Evolutionary conservation across 2,797 vertebrate genomes (phyloP).

Genomic region (Hippopotamyrus pictus): DNA sequence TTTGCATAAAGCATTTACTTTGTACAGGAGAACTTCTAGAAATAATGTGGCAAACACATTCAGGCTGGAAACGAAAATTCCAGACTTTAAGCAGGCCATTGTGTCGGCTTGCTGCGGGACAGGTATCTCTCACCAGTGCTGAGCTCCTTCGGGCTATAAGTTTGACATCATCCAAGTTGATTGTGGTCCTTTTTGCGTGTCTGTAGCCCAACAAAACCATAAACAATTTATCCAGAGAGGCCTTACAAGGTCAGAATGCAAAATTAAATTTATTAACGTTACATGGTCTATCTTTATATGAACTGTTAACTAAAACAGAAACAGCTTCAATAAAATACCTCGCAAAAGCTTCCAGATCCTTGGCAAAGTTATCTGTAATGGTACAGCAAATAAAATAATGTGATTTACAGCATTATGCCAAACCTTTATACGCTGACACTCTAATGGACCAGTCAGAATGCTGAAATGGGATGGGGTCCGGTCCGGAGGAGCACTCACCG

Average conservation of each 20-base stretch:
- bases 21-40: neutral
- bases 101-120: neutral
- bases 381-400: neutral
- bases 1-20: neutral
- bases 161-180: conserved; percentile 86
- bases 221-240: neutral
- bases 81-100: neutral
- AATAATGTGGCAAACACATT: neutral
- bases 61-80: neutral
- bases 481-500: conserved; percentile 54
- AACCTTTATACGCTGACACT: neutral
- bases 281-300: neutral
- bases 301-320: neutral
- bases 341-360: conserved; percentile 87
- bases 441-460: neutral
- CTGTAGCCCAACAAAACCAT: conserved; percentile 49
- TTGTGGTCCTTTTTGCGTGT: conserved; percentile 81
- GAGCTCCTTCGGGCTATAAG: conserved; percentile 78
- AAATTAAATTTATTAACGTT: neutral
- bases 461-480: neutral
- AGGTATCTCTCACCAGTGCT: conserved; percentile 72
- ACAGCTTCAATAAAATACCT: conserved; percentile 56
- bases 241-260: neutral
- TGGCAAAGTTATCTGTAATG: conserved; percentile 80
- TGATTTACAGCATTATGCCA: conserved; percentile 13